A percentile compares a stretch with the other conserved stretches of the same genome.
Evolutionary conservation across 2,113 vertebrate genomes (phyloP).

Genomic region (Gobio gobio): DNA sequence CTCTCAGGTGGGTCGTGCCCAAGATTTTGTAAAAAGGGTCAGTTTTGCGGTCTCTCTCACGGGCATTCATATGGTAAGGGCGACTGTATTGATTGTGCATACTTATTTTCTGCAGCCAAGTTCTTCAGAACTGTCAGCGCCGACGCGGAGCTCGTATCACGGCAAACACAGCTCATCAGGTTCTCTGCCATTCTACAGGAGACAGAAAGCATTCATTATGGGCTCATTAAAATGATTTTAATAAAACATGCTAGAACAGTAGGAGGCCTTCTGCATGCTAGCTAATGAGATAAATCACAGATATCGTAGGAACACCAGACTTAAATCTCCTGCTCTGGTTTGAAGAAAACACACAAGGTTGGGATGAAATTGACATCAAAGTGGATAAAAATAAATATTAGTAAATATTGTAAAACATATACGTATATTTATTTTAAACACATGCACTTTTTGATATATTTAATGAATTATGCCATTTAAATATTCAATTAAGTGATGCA

Average conservation of each 20-base stretch:
- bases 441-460: neutral
- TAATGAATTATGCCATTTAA: neutral
- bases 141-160: conserved; percentile 61
- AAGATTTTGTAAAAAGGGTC: conserved; percentile 2
- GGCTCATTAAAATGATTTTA: conserved; percentile 24
- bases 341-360: neutral
- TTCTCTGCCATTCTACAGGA: conserved; percentile 80
- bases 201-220: conserved; percentile 14
- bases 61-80: conserved; percentile 25
- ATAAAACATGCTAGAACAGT: conserved; percentile 29
- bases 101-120: conserved; percentile 82
- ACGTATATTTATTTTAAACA: neutral
- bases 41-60: neutral
- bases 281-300: conserved; percentile 19
- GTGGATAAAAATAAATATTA: neutral
- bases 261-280: conserved; percentile 2
- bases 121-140: conserved; percentile 78
- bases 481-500: neutral
- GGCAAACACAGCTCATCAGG: conserved; percentile 75
- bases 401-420: neutral
- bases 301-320: neutral
- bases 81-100: conserved; percentile 52
- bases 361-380: neutral
- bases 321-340: neutral
- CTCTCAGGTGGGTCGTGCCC: conserved; percentile 22